Percentiles rank a stretch among this genome's conserved stretches.
phyloP scores from a whole-genome alignment of 2,113 vertebrate genomes.

The Tupaia tana region DNA sequence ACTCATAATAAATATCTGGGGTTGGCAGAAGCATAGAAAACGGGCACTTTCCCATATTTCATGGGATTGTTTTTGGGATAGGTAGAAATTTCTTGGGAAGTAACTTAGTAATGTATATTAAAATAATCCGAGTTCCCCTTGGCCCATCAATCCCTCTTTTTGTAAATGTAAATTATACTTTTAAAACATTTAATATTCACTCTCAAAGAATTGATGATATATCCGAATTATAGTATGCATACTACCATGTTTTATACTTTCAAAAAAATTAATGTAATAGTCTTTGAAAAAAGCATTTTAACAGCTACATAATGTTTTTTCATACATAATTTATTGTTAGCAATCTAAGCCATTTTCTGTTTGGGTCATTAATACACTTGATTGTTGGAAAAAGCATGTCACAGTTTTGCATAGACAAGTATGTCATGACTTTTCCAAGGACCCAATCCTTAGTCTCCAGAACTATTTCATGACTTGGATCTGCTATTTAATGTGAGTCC shows the following conservation, averaged over 20 bases:
- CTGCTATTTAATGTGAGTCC: constrained; percentile 9
- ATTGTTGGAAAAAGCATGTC: too few species aligned
- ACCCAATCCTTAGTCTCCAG: constrained; percentile 16
- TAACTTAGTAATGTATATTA: background rate
- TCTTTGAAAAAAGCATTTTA: constrained; percentile 50
- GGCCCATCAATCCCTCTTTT: background rate
- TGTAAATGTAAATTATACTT: background rate
- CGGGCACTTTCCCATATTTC: background rate
- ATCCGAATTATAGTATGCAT: background rate
- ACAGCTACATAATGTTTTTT: background rate
- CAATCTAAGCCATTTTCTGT: constrained; percentile 25
- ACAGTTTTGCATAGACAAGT: too few species aligned
- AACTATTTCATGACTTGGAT: background rate
- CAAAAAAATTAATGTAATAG: constrained; percentile 48
- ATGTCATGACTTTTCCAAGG: too few species aligned
- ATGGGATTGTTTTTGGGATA: background rate
- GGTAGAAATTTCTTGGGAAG: constrained; percentile 3
- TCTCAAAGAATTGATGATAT: background rate
- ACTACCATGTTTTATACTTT: background rate
- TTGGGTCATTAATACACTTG: background rate
- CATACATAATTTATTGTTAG: constrained; percentile 25
- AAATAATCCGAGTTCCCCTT: background rate
- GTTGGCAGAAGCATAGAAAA: background rate
- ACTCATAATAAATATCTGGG: background rate
- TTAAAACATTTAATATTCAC: constrained; percentile 13